Conservation (phyloP, 2,797 vertebrate genomes). For the Pseudocheirus occidentalis region DNA sequence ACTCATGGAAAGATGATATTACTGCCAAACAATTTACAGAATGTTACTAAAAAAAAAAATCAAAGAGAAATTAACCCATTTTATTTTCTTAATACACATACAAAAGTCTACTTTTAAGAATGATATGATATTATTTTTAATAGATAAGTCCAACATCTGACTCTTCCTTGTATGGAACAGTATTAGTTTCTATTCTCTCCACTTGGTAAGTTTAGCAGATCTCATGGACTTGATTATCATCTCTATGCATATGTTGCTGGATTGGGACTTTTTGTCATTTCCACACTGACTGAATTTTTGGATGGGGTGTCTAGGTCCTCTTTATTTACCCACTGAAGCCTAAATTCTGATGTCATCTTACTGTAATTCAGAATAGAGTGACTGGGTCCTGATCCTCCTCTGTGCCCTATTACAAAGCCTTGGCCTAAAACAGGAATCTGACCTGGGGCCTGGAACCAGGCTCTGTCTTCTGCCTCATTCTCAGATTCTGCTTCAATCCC, state of each 20-base stretch:
- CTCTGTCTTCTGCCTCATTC: neutral
- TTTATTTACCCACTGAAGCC: neutral
- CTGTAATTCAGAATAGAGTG: neutral
- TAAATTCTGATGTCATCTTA: neutral
- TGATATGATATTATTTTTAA: conserved; percentile 19
- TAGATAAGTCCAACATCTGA: conserved; percentile 6
- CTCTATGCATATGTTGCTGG: neutral
- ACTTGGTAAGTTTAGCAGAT: neutral
- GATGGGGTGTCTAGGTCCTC: neutral
- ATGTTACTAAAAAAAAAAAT: conserved; percentile 39
- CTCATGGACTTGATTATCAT: neutral
- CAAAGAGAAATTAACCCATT: conserved; percentile 15
- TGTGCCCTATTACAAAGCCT: too few species aligned
- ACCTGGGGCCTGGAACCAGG: neutral
- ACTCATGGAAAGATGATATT: neutral
- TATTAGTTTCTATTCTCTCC: neutral
- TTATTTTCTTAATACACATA: neutral
- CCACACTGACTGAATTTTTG: neutral
- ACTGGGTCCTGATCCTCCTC: neutral
- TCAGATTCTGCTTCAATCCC: neutral
- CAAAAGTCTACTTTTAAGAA: conserved; percentile 44
- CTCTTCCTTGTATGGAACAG: conserved; percentile 26
- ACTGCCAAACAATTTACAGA: neutral
- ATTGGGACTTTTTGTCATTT: neutral
- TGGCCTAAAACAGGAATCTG: neutral